Conservation (phyloP, 1,140 invertebrate genomes). For the Augochlora pura region DNA sequence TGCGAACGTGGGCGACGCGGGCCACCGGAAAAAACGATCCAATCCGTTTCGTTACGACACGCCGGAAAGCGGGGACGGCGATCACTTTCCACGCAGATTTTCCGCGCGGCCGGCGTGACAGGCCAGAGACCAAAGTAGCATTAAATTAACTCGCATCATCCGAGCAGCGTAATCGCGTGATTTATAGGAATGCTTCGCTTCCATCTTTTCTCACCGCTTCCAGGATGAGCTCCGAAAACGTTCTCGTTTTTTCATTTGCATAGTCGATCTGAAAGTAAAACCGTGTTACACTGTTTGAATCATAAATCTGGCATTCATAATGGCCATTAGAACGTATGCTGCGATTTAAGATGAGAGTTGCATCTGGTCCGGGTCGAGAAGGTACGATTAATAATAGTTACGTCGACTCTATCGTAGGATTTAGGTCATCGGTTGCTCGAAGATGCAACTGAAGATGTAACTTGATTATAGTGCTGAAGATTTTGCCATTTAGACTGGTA, state of each 20-base stretch:
- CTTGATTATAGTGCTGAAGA: no score
- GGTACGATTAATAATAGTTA: no score
- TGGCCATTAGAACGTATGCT: no score
- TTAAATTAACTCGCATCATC: neutral
- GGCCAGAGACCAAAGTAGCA: neutral
- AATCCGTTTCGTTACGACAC: neutral
- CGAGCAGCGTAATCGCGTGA: neutral
- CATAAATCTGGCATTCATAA: no score
- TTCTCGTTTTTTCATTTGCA: neutral
- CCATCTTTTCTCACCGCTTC: neutral
- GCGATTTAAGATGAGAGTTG: no score
- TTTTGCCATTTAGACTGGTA: no score
- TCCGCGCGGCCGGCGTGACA: neutral
- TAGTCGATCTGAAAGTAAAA: constrained; percentile 7
- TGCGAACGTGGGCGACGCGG: neutral
- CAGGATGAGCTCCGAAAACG: no score
- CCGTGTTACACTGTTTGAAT: neutral
- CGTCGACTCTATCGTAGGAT: no score
- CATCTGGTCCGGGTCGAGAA: no score
- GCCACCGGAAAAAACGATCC: neutral
- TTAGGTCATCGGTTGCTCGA: no score
- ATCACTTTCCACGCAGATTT: constrained; percentile 9
- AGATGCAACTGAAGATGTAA: no score
- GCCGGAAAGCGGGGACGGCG: neutral
- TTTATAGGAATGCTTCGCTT: neutral